Base-by-base conservation (phyloP, 2,797 vertebrate species). In the Octomys mimax region DNA sequence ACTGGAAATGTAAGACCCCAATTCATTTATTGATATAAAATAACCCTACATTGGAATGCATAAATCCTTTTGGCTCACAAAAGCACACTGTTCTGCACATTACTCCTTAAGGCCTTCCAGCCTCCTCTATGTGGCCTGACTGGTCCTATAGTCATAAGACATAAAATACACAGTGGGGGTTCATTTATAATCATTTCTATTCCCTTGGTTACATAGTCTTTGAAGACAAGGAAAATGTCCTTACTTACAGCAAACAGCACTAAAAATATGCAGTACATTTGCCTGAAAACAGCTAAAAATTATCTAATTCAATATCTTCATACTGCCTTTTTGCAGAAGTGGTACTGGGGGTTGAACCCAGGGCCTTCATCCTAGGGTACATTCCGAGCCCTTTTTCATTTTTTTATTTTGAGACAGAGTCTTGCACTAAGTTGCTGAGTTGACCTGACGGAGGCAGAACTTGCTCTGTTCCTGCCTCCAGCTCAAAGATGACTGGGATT, bases 231-330 rank as follows among this genome's bases (percentile, higher is more conserved):
- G 39, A 86, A n/a, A 61, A 52, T 39, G 16, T 52, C 61, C 36
- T 95, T 81, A 71, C 85, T 70, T 83, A 71, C 6, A 93, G 31
- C 19, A 70, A 61, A 66, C 49, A 59, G 86, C 2, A 26, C 42
- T 94, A 2, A 13, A 82, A 73, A 87, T 46, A 85, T 61, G 46
- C 52, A 84, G 24, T 84, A 89, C 4, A 68, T n/a, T 93, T 39
- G 87, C 66, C 28, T 80, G 84, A 81, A 1, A 33, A 4, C 64
- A 54, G 82, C 49, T 91, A 73, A 92, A 92, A 95, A 90, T 84
- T 26, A 92, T 75, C 52, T 28, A 87, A 78, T 75, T 22, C 62
- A 77, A 61, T 0, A 9, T 81, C 31, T n/a, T 49, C 49, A 49
- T 11, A 8, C 6, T 49, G 49, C 10, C 87, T 31, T 66, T 84